Conservation (phyloP, 1,140 invertebrate genomes). For the Panulirus ornatus region DNA sequence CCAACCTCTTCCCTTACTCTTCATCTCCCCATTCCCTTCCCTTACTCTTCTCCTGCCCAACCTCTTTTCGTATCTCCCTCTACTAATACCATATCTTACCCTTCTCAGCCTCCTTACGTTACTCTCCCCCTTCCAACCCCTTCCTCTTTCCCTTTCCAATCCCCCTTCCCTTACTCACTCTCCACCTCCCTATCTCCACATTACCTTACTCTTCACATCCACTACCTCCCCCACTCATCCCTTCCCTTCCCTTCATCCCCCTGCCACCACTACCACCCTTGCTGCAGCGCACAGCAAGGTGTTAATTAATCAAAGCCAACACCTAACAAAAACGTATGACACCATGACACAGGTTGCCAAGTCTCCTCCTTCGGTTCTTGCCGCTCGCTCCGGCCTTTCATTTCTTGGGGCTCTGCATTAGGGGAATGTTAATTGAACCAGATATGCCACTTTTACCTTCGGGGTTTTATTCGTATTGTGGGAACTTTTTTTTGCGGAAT, state of each 20-base stretch:
- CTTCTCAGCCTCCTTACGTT: no score
- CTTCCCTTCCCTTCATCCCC: neutral
- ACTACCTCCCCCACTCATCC: neutral
- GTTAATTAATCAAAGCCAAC: conserved; percentile 12
- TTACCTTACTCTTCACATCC: neutral
- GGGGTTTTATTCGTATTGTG: neutral
- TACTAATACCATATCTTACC: no score
- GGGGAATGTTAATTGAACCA: neutral
- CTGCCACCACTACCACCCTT: neutral
- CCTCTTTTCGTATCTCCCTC: neutral
- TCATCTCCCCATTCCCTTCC: neutral
- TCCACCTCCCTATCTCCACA: neutral
- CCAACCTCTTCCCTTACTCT: neutral
- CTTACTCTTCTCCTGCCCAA: neutral
- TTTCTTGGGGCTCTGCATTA: neutral
- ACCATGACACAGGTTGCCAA: neutral
- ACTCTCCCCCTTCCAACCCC: neutral
- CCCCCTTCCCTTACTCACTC: neutral
- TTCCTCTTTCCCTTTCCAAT: neutral
- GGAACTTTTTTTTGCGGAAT: no score
- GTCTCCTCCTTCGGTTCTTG: neutral
- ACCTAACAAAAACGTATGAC: neutral
- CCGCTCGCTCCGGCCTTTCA: neutral
- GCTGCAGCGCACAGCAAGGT: neutral
- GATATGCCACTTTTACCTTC: neutral